Evolutionary conservation across 2,888 invertebrate species (phyloP).

Genomic region (Chironomus tentans): DNA sequence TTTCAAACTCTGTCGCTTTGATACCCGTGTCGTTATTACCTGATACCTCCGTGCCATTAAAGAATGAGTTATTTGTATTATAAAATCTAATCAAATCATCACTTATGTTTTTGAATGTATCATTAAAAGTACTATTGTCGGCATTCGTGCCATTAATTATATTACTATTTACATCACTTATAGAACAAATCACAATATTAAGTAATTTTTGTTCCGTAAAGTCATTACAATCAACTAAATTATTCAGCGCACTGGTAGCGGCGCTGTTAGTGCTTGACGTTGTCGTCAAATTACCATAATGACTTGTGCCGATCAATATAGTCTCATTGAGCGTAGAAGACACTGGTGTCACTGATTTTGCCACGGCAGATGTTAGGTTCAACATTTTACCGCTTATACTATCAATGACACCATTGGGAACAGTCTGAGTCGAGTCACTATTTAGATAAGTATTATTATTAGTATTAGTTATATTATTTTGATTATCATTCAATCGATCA

Average conservation of each 20-base stretch:
- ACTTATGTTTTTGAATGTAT: conserved; percentile 22
- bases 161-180: conserved; percentile 24
- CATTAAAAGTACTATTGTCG: conserved; percentile 21
- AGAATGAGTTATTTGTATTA: conserved; percentile 8
- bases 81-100: conserved; percentile 22
- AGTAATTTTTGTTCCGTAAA: conserved; percentile 23
- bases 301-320: neutral
- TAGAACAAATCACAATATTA: conserved; percentile 19
- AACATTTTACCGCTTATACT: no score
- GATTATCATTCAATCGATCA: neutral
- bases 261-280: neutral
- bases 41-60: conserved; percentile 14
- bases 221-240: conserved; percentile 24
- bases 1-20: conserved; percentile 29
- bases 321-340: neutral
- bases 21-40: conserved; percentile 13
- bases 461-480: no score
- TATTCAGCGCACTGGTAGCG: neutral
- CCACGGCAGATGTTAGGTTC: no score
- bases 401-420: no score
- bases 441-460: no score
- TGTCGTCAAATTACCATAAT: neutral
- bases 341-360: neutral
- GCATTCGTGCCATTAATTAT: conserved; percentile 10
- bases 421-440: no score